Evolutionary conservation across 1,140 invertebrate species (phyloP).

Genomic region (Chionoecetes opilio): DNA sequence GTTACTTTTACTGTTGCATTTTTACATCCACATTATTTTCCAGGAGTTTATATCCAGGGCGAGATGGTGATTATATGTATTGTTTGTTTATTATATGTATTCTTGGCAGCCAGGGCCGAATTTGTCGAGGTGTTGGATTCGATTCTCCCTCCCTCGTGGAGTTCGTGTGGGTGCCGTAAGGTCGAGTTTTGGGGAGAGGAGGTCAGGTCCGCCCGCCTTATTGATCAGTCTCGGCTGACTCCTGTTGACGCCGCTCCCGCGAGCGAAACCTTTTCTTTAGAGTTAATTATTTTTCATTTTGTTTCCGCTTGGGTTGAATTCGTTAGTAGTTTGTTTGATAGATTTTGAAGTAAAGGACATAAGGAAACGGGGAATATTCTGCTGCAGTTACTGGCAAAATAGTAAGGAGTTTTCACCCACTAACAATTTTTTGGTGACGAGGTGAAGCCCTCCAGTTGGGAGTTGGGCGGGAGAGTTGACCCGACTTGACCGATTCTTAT

Average conservation of each 20-base stretch:
- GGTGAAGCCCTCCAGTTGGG: neutral
- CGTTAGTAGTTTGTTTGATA: neutral
- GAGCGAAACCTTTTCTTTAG: slow-evolving; percentile 3
- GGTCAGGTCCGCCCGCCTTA: slow-evolving; percentile 13
- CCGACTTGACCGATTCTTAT: neutral
- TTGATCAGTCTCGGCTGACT: neutral
- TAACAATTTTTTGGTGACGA: no score
- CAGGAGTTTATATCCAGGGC: neutral
- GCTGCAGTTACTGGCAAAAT: no score
- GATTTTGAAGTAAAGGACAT: neutral
- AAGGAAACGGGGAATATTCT: no score
- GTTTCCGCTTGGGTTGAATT: neutral
- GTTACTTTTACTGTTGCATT: neutral
- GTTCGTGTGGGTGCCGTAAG: neutral
- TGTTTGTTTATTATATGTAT: neutral
- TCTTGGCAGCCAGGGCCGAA: neutral
- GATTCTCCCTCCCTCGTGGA: slow-evolving; percentile 3
- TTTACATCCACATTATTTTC: neutral
- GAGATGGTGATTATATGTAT: neutral
- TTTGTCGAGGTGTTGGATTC: slow-evolving; percentile 16
- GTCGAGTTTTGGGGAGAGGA: slow-evolving; percentile 4
- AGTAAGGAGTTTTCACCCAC: no score
- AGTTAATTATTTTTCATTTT: neutral
- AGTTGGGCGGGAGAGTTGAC: neutral
- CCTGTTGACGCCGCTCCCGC: neutral